Percentiles rank a stretch among this genome's conserved stretches.
phyloP scores from a whole-genome alignment of 2,888 invertebrate species.

The Andrena haemorrhoa region DNA sequence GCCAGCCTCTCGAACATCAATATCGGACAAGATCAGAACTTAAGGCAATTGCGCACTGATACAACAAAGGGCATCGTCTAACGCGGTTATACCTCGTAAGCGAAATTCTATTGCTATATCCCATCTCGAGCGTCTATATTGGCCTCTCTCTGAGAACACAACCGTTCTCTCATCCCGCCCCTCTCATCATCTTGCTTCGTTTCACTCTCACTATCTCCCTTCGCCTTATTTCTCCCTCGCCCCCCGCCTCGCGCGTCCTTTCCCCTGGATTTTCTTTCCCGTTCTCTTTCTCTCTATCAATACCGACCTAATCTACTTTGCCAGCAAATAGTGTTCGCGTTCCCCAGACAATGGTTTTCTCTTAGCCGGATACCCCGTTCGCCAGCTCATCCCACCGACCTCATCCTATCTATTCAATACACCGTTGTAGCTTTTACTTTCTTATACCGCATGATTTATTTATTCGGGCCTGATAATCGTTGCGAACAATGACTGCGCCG shows the following conservation, averaged over 20 bases:
- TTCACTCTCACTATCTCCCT: constrained; percentile 33
- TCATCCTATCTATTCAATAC: constrained; percentile 42
- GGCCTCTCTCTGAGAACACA: constrained; percentile 72
- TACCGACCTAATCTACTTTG: constrained; percentile 81
- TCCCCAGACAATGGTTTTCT: constrained; percentile 78
- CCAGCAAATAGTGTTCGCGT: constrained; percentile 80
- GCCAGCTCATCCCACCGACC: constrained; percentile 25
- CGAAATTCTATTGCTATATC: constrained; percentile 80
- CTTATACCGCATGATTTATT: constrained; percentile 47
- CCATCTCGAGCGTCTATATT: constrained; percentile 76
- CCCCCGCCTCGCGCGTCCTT: neutral
- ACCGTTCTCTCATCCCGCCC: constrained; percentile 62
- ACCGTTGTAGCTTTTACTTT: constrained; percentile 41
- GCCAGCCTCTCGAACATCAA: constrained; percentile 71
- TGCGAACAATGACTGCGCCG: neutral
- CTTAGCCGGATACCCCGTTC: constrained; percentile 39
- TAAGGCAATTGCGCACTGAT: constrained; percentile 80
- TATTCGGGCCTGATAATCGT: constrained; percentile 16
- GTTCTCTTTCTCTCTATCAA: constrained; percentile 77
- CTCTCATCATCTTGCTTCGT: constrained; percentile 60
- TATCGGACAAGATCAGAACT: constrained; percentile 79
- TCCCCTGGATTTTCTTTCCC: constrained; percentile 59
- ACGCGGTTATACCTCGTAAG: constrained; percentile 79
- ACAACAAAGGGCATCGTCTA: constrained; percentile 81
- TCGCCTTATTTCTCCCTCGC: constrained; percentile 9